Base-by-base conservation (phyloP, 2,113 vertebrate species). In the Zapornia atra region DNA sequence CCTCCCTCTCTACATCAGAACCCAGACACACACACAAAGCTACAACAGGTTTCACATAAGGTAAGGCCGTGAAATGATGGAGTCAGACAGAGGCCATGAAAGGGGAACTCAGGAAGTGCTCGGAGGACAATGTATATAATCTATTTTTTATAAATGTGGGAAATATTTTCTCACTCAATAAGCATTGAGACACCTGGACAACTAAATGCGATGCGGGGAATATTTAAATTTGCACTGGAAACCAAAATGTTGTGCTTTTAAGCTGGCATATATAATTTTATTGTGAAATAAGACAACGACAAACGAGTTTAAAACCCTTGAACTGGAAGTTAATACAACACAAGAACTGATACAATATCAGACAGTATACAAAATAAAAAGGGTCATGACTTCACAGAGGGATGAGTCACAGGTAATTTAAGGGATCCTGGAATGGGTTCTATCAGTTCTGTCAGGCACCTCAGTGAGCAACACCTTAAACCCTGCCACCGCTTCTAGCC, bases 261-360 rank as follows among this genome's bases (percentile, higher is more conserved):
- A 26, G 16, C 13, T 76, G 42, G 21, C 24, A 71, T 25, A 64
- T 0, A 0, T 53, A 21, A 72, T 86, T 86, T 88, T 65, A 79
- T 65, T 69, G 31, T 10, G 3, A 28, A 51, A 29, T 9, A 68
- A 65, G 61, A 65, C 16, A 84, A 33, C 24, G 51, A 38, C 26
- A 93, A 76, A 61, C 38, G 82, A 60, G 18, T 77, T 93, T 53
- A 63, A 88, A 93, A 71, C 57, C 72, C n/a, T 92, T 95, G 65
- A 89, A 80, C 69, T 87, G n/a, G 77, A 79, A 88, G 68, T 51
- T 95, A 78, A 94, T 83, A 76, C 92, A 96, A 82, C 33, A 78
- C 19, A 86, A 65, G 34, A 48, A 60, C 31, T 3, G 5, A 88
- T 36, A 84, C 2, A 76, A 13, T 79, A 81, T 78, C 44, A 88